Base-by-base conservation (phyloP, 2,797 vertebrate species). In the Lophotriccus pileatus region DNA sequence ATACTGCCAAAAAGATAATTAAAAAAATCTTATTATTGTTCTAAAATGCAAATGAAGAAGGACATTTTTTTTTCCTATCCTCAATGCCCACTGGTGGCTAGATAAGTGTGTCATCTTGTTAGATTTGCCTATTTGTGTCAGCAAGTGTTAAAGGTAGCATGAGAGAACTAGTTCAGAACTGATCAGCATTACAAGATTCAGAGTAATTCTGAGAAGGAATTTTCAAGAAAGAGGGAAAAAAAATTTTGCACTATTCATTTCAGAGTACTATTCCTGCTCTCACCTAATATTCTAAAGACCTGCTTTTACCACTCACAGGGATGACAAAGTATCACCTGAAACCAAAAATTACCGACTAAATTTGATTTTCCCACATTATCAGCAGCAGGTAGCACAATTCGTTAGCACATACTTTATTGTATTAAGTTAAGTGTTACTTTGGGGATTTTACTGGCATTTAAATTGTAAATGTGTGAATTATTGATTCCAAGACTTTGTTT, bases 401-500 rank as follows among this genome's bases (percentile, higher is more conserved):
- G 16, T 77, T 89, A 91, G 17, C 15, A 41, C 12, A 62, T 49
- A 73, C 50, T 72, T 72, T 78, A 81, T 59, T 81, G 7, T 23
- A 88, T 74, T 85, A 77, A 82, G n/a, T 41, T 87, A 64, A 58
- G 34, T 30, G n/a, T 78, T 87, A 81, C 36, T 90, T 43, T 16
- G 5, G 43, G 28, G 39, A 79, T 81, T 73, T 81, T 88, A 5
- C 43, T 80, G 43, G 34, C 13, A 59, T 20, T 67, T 72, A 80
- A 15, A 32, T 17, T 69, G 46, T 66, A 93, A 88, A 81, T 8
- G 15, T 46, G 37, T 53, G 66, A 81, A 74, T 83, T 84, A 94
- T 93, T 92, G 87, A 88, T 88, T 90, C 37, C 50, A 91, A 88
- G 25, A 53, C 46, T 88, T 94, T 72, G 23, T 91, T 94, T 76